phyloP scores from a whole-genome alignment of 2,113 vertebrate genomes.

The Emberiza fucata region DNA sequence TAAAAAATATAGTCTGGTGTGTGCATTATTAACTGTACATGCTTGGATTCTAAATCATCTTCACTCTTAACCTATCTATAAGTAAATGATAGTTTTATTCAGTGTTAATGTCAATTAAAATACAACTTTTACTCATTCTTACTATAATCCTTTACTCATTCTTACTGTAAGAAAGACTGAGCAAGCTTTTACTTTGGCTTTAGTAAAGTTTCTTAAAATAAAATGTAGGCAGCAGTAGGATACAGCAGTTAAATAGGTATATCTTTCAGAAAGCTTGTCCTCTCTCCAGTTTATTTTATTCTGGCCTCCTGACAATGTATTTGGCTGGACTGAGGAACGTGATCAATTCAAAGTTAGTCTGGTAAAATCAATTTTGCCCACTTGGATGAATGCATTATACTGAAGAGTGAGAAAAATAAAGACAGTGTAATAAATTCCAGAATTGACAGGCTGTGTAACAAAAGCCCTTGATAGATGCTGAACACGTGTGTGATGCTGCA shows the following conservation, averaged over 20 bases:
- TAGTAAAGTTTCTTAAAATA: not conserved
- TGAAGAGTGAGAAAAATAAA: constrained; percentile 8
- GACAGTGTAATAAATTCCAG: not conserved
- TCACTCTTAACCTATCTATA: not conserved
- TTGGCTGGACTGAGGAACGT: not conserved
- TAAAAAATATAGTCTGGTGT: not conserved
- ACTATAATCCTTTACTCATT: not conserved
- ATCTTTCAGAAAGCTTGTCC: not conserved
- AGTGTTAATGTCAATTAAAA: not conserved
- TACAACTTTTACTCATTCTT: not conserved
- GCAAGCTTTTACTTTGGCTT: not conserved
- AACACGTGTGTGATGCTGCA: fast-evolving
- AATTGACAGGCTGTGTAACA: not conserved
- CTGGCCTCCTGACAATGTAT: not conserved
- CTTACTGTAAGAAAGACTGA: not conserved
- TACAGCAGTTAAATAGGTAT: not conserved
- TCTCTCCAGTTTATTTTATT: not conserved
- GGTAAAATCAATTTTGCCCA: not conserved
- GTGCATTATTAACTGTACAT: not conserved
- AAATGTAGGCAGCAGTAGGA: not conserved
- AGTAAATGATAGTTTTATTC: not conserved
- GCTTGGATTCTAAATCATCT: not conserved
- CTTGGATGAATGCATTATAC: not conserved
- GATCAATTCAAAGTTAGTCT: not conserved
- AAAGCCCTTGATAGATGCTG: not conserved